Percentiles rank a stretch among this genome's conserved stretches.
These are phyloP conservation scores for Forbesichthys agassizii DNA, from an alignment of 2,113 vertebrate genomes.

Conservation along the genomic window DNA sequence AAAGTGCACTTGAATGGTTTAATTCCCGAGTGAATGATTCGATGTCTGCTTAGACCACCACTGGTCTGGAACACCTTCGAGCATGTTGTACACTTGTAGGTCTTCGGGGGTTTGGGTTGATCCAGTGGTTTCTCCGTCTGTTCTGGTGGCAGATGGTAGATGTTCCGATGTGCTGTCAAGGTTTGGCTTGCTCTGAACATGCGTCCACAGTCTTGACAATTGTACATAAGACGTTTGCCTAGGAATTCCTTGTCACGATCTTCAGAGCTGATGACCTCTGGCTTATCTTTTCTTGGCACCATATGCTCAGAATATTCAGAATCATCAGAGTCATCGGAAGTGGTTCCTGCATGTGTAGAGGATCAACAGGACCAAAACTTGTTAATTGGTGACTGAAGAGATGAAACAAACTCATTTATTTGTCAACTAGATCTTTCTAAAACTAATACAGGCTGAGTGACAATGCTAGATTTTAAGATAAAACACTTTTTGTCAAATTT, in stretches of 20 bases:
- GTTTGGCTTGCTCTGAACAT: not conserved
- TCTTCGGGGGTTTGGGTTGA: not conserved
- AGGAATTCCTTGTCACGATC: constrained; percentile 2
- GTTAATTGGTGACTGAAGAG: too few species aligned
- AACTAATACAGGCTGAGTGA: too few species aligned
- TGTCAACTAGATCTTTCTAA: too few species aligned
- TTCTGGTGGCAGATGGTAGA: not conserved
- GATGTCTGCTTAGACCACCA: constrained; percentile 60
- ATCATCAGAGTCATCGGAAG: not conserved
- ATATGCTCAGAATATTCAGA: not conserved
- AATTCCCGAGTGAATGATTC: constrained; percentile 59
- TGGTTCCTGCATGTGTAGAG: not conserved
- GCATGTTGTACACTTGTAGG: constrained; percentile 58
- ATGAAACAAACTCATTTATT: too few species aligned
- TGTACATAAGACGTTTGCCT: not conserved
- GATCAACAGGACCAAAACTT: not conserved
- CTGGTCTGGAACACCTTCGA: constrained; percentile 71
- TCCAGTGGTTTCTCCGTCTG: not conserved
- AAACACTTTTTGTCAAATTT: too few species aligned
- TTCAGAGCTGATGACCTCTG: not conserved
- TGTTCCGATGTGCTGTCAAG: constrained; percentile 1
- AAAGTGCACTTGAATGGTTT: constrained; percentile 11
- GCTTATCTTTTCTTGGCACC: not conserved
- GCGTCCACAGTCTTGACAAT: not conserved
- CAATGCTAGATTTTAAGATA: too few species aligned